These are phyloP conservation scores for Gortyna flavago DNA, from an alignment of 2,888 invertebrate genomes.

Conservation along the genomic window DNA sequence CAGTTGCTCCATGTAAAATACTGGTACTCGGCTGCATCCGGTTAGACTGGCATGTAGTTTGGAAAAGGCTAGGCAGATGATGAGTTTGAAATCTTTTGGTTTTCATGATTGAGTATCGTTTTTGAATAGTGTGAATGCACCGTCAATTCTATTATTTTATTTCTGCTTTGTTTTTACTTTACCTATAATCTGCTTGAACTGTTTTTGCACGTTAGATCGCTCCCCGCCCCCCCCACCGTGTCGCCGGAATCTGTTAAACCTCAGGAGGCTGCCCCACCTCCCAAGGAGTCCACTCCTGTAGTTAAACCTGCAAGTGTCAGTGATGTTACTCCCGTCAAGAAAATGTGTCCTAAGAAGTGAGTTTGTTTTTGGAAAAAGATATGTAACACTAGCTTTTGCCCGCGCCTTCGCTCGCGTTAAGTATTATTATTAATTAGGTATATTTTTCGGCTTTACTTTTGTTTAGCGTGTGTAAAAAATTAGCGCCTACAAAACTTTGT, in stretches of 20 bases:
- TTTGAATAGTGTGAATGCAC: neutral
- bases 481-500: no score
- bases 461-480: no score
- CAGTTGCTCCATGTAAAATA: no score
- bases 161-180: neutral
- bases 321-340: slow-evolving; percentile 53
- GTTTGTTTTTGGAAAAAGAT: slow-evolving; percentile 48
- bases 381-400: no score
- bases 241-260: slow-evolving; percentile 5
- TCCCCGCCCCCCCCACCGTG: neutral
- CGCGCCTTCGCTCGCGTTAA: no score
- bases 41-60: no score
- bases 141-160: no score
- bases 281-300: slow-evolving; percentile 48
- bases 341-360: slow-evolving; percentile 75
- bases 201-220: slow-evolving; percentile 28
- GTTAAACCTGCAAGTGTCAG: slow-evolving; percentile 53
- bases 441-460: no score
- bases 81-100: neutral
- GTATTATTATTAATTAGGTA: no score
- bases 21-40: no score
- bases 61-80: no score
- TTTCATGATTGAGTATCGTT: neutral
- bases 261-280: neutral
- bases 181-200: slow-evolving; percentile 4